phyloP scores from a whole-genome alignment of 2,113 vertebrate genomes.

The Limanda limanda region DNA sequence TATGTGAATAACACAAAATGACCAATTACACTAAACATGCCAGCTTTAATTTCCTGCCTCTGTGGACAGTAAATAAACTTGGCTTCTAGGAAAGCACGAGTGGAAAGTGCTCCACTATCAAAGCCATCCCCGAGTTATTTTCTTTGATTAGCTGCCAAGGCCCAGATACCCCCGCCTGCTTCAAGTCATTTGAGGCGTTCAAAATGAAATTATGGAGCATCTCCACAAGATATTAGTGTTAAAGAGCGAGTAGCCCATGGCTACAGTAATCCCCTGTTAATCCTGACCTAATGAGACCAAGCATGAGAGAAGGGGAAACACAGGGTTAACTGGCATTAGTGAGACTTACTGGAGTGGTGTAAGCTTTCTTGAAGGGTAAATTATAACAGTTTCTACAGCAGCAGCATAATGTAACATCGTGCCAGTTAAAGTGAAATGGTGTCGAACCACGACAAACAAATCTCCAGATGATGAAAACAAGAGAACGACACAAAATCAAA shows the following conservation, averaged over 20 bases:
- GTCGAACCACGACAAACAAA: conserved; percentile 4
- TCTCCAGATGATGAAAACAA: background rate
- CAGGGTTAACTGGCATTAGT: conserved; percentile 71
- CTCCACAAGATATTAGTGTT: conserved; percentile 74
- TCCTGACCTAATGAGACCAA: conserved; percentile 80
- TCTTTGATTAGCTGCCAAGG: conserved; percentile 81
- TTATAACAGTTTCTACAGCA: conserved; percentile 39
- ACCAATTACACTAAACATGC: conserved; percentile 77
- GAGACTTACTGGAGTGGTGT: conserved; percentile 55
- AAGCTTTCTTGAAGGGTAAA: conserved; percentile 50
- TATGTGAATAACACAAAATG: conserved; percentile 74
- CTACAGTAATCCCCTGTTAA: conserved; percentile 78
- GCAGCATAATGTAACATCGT: conserved; percentile 11
- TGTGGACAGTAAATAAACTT: conserved; percentile 78
- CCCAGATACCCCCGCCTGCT: conserved; percentile 74
- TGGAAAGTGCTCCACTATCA: conserved; percentile 71
- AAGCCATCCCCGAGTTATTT: conserved; percentile 77
- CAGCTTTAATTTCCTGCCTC: conserved; percentile 79
- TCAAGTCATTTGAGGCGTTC: conserved; percentile 75
- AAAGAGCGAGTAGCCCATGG: conserved; percentile 76
- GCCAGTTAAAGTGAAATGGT: conserved; percentile 24
- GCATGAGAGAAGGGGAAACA: conserved; percentile 65
- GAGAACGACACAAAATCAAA: background rate
- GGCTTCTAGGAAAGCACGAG: conserved; percentile 54
- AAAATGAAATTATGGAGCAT: conserved; percentile 80